Evolutionary conservation across 2,113 vertebrate species (phyloP), one percentile per base, ranked within the genome.

Genomic region (Gambusia affinis): DNA sequence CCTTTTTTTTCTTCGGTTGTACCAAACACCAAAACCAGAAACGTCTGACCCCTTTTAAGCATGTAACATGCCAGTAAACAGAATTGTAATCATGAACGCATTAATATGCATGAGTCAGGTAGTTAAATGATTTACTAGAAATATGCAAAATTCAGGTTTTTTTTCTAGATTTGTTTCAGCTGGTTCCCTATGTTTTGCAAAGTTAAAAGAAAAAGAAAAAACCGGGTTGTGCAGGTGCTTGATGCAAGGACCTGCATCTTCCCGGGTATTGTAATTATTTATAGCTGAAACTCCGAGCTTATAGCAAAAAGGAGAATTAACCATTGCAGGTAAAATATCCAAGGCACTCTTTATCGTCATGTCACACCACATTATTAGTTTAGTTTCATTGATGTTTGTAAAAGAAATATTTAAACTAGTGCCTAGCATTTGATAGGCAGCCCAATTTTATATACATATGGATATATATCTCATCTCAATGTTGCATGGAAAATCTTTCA

Each of bases 331-430:
- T 95, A 93, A 96, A 95, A 95, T 95, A 95, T 96, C 95, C 96
- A 97, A 99, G 97, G 97, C 97, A 98, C 97, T 98, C 96, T 93
- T 94, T 91, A 86, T 93, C 93, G 85, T 94, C 93, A 93, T 93
- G 96, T 95, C 95, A 96, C 96, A 96, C 82, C 92, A 96, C 92
- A 96, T 93, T 81, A 95, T 93, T 95, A 94, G 44, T 47, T 57
- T n/a, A 24, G 95, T 95, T 95, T 93, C 83, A 93, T 81, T 88
- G 83, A 75, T 90, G 87, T 88, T 90, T 91, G 91, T 92, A 90
- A 92, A 93, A 92, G 89, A 95, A 94, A 94, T 94, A 94, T 94
- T 95, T 85, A 31, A 96, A 93, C 92, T 89, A 87, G 89, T 89
- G 92, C 84, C 93, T 90, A 93, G 84, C 85, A 90, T 89, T 91